These are phyloP conservation scores for Ganaspis brasiliensis DNA, from an alignment of 2,888 invertebrate genomes.

Conservation along the genomic window DNA sequence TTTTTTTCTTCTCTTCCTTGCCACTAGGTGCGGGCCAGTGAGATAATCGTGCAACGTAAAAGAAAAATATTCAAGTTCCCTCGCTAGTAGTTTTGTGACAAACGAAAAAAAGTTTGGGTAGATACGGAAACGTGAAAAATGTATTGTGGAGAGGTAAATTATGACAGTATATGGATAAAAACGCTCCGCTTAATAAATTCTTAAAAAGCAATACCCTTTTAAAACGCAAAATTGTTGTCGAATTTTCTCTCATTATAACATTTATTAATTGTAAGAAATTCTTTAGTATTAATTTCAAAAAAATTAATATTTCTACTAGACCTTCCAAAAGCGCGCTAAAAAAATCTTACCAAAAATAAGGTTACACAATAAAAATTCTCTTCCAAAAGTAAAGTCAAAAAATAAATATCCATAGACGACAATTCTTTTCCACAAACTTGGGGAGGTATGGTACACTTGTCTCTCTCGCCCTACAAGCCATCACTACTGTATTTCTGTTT, in stretches of 20 bases:
- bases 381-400: too few relatives aligned
- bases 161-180: constrained; percentile 15
- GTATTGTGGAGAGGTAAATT: constrained; percentile 13
- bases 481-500: too few relatives aligned
- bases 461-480: too few relatives aligned
- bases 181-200: background rate
- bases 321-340: too few relatives aligned
- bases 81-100: background rate
- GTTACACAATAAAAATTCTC: too few relatives aligned
- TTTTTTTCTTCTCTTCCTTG: constrained; percentile 36
- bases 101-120: background rate
- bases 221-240: background rate
- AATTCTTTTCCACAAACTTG: too few relatives aligned
- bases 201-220: background rate
- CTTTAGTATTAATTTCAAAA: too few relatives aligned
- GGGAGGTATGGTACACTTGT: too few relatives aligned
- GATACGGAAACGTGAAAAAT: constrained; percentile 3
- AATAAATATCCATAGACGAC: too few relatives aligned
- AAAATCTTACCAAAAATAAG: too few relatives aligned
- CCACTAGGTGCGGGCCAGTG: constrained; percentile 7
- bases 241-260: background rate
- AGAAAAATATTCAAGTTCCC: constrained; percentile 36
- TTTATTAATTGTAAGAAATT: constrained; percentile 2
- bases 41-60: constrained; percentile 19
- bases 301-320: too few relatives aligned